Percentiles rank a stretch among this genome's conserved stretches.
These are phyloP conservation scores for Agrochola litura DNA, from an alignment of 2,888 invertebrate species.

Conservation along the genomic window DNA sequence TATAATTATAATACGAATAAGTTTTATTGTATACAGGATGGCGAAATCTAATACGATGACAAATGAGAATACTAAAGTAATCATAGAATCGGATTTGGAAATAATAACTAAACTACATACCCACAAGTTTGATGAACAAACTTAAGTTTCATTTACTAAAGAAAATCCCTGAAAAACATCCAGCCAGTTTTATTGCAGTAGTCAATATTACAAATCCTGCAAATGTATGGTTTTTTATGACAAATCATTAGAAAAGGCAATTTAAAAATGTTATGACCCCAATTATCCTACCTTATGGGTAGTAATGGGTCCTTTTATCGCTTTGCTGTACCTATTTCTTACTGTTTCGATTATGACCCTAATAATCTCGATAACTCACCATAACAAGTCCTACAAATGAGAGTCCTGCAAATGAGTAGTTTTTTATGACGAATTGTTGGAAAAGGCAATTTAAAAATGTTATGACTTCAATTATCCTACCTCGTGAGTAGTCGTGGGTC, in stretches of 20 bases:
- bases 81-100: not conserved
- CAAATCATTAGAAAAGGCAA: too few relatives aligned
- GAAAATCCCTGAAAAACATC: not conserved
- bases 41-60: not conserved
- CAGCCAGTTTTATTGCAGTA: too few relatives aligned
- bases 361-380: not conserved
- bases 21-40: not conserved
- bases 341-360: not conserved
- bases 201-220: not conserved
- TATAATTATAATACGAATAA: slow-evolving; percentile 25
- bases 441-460: too few relatives aligned
- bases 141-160: not conserved
- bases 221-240: not conserved
- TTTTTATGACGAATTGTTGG: not conserved
- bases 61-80: not conserved
- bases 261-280: too few relatives aligned
- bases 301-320: too few relatives aligned
- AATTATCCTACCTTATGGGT: too few relatives aligned
- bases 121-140: not conserved
- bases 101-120: not conserved
- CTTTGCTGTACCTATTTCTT: not conserved
- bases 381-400: not conserved
- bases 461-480: not conserved
- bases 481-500: not conserved
- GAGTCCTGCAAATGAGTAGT: not conserved